A percentile compares a stretch with the other conserved stretches of the same genome.
These are phyloP conservation scores for Anoplophora glabripennis DNA, from an alignment of 1,140 invertebrate species.

Conservation along the genomic window DNA sequence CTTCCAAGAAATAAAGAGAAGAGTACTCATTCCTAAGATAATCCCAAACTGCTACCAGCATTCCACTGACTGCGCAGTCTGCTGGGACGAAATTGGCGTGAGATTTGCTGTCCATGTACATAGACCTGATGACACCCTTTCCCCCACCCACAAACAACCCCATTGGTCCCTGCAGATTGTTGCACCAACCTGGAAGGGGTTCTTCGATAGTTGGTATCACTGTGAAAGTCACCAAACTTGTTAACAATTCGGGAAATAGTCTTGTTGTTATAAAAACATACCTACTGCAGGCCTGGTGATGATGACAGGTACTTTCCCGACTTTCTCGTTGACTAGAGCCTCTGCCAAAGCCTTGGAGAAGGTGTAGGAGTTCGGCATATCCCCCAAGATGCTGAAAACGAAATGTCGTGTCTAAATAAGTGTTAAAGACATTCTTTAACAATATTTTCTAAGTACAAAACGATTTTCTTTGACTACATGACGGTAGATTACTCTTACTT, in stretches of 20 bases:
- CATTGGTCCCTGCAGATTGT: constrained; percentile 87
- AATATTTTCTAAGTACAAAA: too few relatives aligned
- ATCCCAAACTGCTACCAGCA: constrained; percentile 60
- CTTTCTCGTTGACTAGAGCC: constrained; percentile 37
- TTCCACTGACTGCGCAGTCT: constrained; percentile 73
- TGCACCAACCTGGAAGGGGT: constrained; percentile 85
- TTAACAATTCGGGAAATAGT: neutral
- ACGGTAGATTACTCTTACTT: constrained; percentile 15
- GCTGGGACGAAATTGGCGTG: constrained; percentile 85
- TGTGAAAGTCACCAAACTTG: constrained; percentile 7
- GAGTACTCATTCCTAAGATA: constrained; percentile 22
- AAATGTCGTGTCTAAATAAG: too few relatives aligned
- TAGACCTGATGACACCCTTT: constrained; percentile 80
- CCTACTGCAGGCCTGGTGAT: constrained; percentile 59
- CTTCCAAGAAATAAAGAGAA: neutral
- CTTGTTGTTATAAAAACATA: constrained; percentile 13
- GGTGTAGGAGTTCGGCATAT: constrained; percentile 81
- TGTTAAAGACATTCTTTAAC: too few relatives aligned
- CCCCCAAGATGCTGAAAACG: constrained; percentile 28
- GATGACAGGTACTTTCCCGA: constrained; percentile 32
- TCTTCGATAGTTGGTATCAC: constrained; percentile 66
- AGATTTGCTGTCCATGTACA: constrained; percentile 73
- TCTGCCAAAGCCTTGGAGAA: constrained; percentile 89
- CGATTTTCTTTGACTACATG: neutral
- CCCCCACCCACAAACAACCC: constrained; percentile 74